These are phyloP conservation scores for Whitmania pigra DNA, from an alignment of 1,140 invertebrate species.

Conservation along the genomic window DNA sequence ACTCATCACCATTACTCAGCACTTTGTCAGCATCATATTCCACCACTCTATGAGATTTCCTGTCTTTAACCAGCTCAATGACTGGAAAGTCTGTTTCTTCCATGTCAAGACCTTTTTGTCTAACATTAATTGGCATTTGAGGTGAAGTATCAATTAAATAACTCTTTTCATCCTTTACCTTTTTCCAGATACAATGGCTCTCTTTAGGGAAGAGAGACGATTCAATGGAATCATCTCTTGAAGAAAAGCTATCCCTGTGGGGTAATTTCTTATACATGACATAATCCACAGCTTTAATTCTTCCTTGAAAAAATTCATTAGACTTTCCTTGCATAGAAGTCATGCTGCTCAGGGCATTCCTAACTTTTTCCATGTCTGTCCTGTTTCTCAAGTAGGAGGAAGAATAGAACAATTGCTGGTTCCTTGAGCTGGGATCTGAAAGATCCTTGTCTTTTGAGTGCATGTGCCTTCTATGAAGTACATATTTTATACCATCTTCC, in stretches of 20 bases:
- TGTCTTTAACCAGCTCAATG: too few relatives aligned
- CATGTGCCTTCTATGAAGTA: constrained; percentile 15
- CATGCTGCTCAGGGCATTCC: neutral
- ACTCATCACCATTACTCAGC: too few relatives aligned
- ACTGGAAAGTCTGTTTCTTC: too few relatives aligned
- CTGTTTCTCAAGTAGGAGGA: neutral
- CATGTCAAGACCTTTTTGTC: too few relatives aligned
- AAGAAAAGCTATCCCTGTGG: constrained; percentile 15
- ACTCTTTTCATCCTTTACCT: neutral
- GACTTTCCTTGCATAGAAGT: neutral
- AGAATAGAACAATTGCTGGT: too few relatives aligned
- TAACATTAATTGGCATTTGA: too few relatives aligned
- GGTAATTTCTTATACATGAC: constrained; percentile 14
- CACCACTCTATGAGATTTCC: too few relatives aligned
- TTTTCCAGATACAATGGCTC: neutral
- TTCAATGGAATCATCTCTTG: constrained; percentile 15
- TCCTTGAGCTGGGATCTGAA: neutral
- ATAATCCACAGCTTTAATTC: constrained; percentile 10
- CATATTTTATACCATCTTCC: neutral
- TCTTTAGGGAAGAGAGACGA: neutral
- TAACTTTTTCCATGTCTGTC: neutral
- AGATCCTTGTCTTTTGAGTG: neutral
- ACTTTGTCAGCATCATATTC: too few relatives aligned
- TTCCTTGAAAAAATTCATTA: neutral
- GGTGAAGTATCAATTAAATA: too few relatives aligned